Conservation (phyloP, 2,797 vertebrate species). For the Pogoniulus pusillus region DNA sequence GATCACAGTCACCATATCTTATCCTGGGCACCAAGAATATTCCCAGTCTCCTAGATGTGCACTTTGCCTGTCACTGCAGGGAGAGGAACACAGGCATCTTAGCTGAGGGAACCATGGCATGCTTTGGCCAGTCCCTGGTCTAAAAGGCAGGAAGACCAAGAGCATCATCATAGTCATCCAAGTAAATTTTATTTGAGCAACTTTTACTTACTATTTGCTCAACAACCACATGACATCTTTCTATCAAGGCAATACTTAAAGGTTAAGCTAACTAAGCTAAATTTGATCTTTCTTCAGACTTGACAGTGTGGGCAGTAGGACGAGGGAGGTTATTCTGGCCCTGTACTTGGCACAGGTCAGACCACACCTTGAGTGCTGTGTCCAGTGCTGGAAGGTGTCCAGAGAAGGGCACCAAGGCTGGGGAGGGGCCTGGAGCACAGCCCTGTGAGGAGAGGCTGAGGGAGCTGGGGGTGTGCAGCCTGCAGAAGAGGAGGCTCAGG, state of each 20-base stretch:
- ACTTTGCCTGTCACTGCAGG: neutral
- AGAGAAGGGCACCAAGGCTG: too few relatives aligned
- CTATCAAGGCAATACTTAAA: neutral
- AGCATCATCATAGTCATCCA: rapidly evolving
- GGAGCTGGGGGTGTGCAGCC: too few relatives aligned
- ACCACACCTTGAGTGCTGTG: too few relatives aligned
- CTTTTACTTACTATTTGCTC: neutral
- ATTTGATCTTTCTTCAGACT: neutral
- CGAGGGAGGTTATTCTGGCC: too few relatives aligned
- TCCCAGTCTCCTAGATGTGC: neutral
- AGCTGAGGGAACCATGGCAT: neutral
- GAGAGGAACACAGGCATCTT: neutral
- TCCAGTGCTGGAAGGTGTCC: too few relatives aligned
- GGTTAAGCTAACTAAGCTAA: neutral
- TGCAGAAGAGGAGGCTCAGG: too few relatives aligned
- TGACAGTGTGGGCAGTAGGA: too few relatives aligned
- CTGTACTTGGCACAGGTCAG: too few relatives aligned
- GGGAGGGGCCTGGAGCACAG: too few relatives aligned
- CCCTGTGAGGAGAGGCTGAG: too few relatives aligned
- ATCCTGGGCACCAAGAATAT: neutral
- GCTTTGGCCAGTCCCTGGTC: neutral
- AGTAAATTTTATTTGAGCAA: neutral
- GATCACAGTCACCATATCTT: neutral
- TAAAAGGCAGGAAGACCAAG: neutral
- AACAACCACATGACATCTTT: neutral